Evolutionary conservation across 2,797 vertebrate species (phyloP).

Genomic region (Poeciliopsis presidionis): DNA sequence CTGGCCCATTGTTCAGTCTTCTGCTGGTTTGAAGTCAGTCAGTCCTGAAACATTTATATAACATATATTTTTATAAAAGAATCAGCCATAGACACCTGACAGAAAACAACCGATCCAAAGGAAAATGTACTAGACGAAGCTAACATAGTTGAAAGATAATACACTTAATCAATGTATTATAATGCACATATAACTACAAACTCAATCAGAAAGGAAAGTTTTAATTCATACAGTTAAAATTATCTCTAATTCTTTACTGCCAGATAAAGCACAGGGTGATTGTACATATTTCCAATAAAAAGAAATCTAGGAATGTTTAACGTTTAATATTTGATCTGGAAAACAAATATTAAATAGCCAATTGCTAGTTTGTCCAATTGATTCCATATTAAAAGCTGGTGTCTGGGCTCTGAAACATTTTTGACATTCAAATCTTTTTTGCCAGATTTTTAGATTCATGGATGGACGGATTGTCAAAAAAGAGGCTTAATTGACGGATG

Average conservation of each 20-base stretch:
- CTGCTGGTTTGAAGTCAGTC: slow-evolving; percentile 2
- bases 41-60: slow-evolving; percentile 14
- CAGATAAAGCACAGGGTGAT: neutral
- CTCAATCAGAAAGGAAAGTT: neutral
- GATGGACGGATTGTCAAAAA: neutral
- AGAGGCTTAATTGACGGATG: neutral
- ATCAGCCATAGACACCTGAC: neutral
- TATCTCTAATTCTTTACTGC: neutral
- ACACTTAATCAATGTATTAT: neutral
- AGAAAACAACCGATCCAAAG: neutral
- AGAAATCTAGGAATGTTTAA: neutral
- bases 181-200: neutral
- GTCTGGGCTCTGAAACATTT: neutral
- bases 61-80: neutral
- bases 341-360: neutral
- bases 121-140: neutral
- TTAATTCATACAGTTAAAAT: neutral
- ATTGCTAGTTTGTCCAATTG: neutral
- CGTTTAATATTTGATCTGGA: neutral
- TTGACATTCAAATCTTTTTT: neutral
- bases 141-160: too few species aligned
- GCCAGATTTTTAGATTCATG: neutral
- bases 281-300: neutral
- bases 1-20: slow-evolving; percentile 57
- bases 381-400: neutral